These are phyloP conservation scores for Lamellibrachia luymesi DNA, from an alignment of 1,140 invertebrate species.

Conservation along the genomic window DNA sequence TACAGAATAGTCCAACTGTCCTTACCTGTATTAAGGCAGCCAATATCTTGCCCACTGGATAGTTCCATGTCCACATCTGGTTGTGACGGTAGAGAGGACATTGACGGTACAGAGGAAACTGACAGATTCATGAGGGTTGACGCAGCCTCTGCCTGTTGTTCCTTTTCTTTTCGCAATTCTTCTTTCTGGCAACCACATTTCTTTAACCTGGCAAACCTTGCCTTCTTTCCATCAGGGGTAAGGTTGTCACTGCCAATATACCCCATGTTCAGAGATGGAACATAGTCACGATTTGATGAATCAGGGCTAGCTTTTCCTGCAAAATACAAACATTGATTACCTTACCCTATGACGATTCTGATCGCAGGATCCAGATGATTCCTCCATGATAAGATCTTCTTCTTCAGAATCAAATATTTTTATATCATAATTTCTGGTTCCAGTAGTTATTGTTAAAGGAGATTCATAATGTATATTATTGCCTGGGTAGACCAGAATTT, in stretches of 20 bases:
- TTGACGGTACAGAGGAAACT: neutral
- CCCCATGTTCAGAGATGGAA: slow-evolving; percentile 1
- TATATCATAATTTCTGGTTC: no score
- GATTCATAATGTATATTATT: no score
- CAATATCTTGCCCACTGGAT: neutral
- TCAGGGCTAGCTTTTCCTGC: slow-evolving; percentile 11
- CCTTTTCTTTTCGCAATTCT: neutral
- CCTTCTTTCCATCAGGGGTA: neutral
- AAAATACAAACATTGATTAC: neutral
- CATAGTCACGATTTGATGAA: neutral
- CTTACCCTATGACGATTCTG: no score
- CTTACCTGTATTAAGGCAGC: neutral
- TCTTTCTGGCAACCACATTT: slow-evolving; percentile 10
- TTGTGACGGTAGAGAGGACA: neutral
- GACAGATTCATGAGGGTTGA: slow-evolving; percentile 1
- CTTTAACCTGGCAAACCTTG: slow-evolving; percentile 9
- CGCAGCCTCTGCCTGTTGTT: slow-evolving; percentile 3
- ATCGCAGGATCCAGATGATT: no score
- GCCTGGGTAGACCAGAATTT: no score
- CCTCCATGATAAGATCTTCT: no score
- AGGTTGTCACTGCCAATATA: neutral
- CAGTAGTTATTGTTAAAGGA: no score
- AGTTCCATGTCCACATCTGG: neutral
- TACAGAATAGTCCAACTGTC: no score
- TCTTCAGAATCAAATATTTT: no score